Conservation (phyloP, 2,113 vertebrate species). For the Centrocercus urophasianus region DNA sequence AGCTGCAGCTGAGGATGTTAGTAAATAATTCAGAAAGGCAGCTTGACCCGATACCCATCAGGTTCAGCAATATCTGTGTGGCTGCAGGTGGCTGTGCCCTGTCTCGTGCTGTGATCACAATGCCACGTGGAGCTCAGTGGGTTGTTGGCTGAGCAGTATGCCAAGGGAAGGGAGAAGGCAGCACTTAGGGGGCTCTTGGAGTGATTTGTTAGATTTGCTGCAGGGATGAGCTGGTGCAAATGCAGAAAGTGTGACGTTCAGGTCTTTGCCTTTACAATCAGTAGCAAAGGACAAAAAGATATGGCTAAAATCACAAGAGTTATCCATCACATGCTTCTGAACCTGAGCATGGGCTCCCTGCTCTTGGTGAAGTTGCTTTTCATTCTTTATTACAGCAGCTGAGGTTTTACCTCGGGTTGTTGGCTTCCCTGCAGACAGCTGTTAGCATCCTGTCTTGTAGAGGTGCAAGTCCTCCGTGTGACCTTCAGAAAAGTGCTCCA, state of each 20-base stretch:
- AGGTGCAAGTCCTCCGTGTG: constrained; percentile 32
- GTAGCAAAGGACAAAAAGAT: neutral
- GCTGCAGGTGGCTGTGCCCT: neutral
- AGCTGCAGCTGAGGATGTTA: constrained; percentile 17
- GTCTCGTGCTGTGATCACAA: neutral
- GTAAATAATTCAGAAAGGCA: constrained; percentile 72
- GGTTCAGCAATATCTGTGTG: constrained; percentile 1
- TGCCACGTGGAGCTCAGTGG: neutral
- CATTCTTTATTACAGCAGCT: neutral
- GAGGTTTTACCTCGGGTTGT: neutral
- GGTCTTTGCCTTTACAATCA: neutral
- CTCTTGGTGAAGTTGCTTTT: neutral
- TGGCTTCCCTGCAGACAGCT: constrained; percentile 1
- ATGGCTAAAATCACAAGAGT: neutral
- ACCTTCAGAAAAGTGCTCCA: constrained; percentile 16
- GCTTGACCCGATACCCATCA: constrained; percentile 53
- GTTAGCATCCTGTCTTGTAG: neutral
- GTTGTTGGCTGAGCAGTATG: neutral
- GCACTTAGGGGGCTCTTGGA: neutral
- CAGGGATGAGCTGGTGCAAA: neutral
- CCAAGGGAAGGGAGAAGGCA: neutral
- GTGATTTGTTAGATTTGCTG: neutral
- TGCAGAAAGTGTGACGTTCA: neutral
- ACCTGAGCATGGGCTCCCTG: neutral
- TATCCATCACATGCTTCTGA: neutral